A percentile compares a stretch with the other conserved stretches of the same genome.
phyloP scores from a whole-genome alignment of 2,797 vertebrate species.

The Anniella stebbinsi region DNA sequence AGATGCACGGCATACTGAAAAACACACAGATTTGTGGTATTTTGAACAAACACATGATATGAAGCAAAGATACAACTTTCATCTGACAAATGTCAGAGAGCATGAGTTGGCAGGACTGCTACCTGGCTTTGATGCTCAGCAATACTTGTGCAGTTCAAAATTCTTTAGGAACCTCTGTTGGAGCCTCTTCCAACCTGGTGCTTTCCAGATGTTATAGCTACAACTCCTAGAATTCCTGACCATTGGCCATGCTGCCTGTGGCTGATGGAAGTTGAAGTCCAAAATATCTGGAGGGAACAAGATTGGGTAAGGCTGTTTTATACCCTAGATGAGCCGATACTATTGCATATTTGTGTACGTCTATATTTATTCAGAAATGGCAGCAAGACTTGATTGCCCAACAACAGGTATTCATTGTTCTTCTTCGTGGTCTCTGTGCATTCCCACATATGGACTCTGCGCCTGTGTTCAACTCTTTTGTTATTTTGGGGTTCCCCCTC shows the following conservation, averaged over 20 bases:
- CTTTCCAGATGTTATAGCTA: not conserved
- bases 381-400: not conserved
- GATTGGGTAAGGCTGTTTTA: not conserved
- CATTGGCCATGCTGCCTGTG: not conserved
- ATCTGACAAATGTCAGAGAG: not conserved
- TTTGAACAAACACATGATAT: not conserved
- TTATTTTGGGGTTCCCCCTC: not conserved
- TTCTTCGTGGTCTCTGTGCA: too few species aligned
- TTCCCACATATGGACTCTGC: too few species aligned
- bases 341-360: not conserved
- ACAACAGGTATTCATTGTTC: not conserved
- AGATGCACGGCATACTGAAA: not conserved
- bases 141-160: not conserved
- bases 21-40: not conserved
- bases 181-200: not conserved
- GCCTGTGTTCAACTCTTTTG: not conserved
- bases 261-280: not conserved
- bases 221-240: not conserved
- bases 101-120: not conserved
- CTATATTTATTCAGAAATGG: not conserved
- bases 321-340: too few species aligned
- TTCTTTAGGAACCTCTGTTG: not conserved
- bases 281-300: not conserved
- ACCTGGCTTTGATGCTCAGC: too few species aligned
- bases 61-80: not conserved